phyloP scores from a whole-genome alignment of 1,140 invertebrate genomes.

The Teleopsis dalmanni region DNA sequence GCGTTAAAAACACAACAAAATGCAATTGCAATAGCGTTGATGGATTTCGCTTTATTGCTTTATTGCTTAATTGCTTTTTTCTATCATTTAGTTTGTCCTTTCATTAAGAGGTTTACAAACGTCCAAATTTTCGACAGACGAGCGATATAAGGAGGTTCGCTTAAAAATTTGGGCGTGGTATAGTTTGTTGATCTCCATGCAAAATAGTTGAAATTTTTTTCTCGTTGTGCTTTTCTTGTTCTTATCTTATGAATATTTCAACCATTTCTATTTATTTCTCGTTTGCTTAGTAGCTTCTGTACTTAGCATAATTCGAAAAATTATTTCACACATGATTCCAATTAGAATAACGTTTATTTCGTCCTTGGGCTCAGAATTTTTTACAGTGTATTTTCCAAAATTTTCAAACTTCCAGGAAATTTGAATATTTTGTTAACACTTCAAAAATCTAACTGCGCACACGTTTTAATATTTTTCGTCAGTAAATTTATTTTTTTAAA shows the following conservation, averaged over 20 bases:
- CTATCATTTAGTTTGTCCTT: slow-evolving; percentile 12
- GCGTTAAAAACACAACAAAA: no score
- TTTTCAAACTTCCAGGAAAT: not conserved
- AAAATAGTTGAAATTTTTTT: slow-evolving; percentile 43
- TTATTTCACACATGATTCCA: slow-evolving; percentile 20
- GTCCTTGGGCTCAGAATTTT: no score
- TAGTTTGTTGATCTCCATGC: slow-evolving; percentile 27
- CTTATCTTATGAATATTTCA: not conserved
- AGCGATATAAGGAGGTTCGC: no score
- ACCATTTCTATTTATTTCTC: not conserved
- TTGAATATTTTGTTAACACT: slow-evolving; percentile 2
- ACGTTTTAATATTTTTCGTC: slow-evolving; percentile 2
- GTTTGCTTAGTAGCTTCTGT: no score
- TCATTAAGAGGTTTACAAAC: slow-evolving; percentile 44
- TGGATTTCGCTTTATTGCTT: not conserved
- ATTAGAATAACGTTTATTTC: no score
- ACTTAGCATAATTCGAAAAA: no score
- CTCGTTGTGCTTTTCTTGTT: slow-evolving; percentile 6
- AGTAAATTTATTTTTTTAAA: slow-evolving; percentile 1
- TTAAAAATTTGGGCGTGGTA: slow-evolving; percentile 35
- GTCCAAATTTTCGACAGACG: slow-evolving; percentile 27
- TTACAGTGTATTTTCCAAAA: no score
- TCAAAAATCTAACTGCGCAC: no score
- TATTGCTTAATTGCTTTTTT: slow-evolving; percentile 6
- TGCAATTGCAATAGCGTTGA: no score